Conservation (phyloP, 2,888 invertebrate species). For the Drosophila melanosoma region DNA sequence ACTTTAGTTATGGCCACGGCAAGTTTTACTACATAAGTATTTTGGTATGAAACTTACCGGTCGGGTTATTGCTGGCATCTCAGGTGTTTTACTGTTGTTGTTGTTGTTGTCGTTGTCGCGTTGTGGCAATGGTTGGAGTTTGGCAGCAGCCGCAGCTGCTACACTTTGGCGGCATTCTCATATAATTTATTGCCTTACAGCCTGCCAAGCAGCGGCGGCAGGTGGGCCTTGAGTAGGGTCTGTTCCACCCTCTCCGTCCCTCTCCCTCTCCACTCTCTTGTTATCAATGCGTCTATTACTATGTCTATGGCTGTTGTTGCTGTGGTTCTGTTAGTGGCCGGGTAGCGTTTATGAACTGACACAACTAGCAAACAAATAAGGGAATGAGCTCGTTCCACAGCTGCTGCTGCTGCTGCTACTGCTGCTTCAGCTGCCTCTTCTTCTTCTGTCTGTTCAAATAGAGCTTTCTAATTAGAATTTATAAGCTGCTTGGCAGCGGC, state of each 20-base stretch:
- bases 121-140: constrained; percentile 40
- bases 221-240: constrained; percentile 62
- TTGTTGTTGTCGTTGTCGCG: constrained; percentile 14
- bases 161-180: constrained; percentile 81
- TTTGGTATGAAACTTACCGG: constrained; percentile 65
- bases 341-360: constrained; percentile 74
- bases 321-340: constrained; percentile 34
- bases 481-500: constrained; percentile 51
- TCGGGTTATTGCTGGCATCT: constrained; percentile 52
- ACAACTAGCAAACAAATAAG: constrained; percentile 66
- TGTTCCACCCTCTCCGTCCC: background rate
- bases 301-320: constrained; percentile 21
- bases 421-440: constrained; percentile 2
- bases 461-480: constrained; percentile 74
- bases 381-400: constrained; percentile 10
- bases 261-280: background rate
- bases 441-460: constrained; percentile 57
- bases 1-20: constrained; percentile 30
- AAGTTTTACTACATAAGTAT: constrained; percentile 52
- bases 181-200: constrained; percentile 75
- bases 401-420: constrained; percentile 7
- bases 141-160: constrained; percentile 74
- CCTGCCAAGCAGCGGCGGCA: constrained; percentile 46
- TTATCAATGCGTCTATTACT: constrained; percentile 24
- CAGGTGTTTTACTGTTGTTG: constrained; percentile 43